Base-by-base conservation (phyloP, 1,140 invertebrate genomes). In the Scaptodrosophila lebanonensis region DNA sequence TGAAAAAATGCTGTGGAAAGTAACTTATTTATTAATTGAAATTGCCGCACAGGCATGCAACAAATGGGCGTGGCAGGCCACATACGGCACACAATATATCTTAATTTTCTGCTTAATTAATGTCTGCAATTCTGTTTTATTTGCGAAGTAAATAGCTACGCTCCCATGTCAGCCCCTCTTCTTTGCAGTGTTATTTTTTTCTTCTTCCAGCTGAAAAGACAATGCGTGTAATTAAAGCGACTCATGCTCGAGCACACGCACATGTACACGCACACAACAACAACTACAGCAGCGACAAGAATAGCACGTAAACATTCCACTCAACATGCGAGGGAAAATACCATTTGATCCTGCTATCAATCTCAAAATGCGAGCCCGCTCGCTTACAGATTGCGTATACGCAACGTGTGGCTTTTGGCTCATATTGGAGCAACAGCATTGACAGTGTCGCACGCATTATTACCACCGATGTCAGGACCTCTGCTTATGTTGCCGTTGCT, bases 321-420 rank as follows among this genome's bases (percentile, higher is more conserved):
- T 82, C 82, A 82, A 82, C 75, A 66, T 69, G 66, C 69, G 59
- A 12, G 3, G 66, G 52, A 66, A 66, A 67, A 82, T 82, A 75
- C 54, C 70, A 79, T 79, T 79, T 82, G 75, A 82, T 82, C 66
- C 75, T 51, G 69, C 58, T 57, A 82, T 82, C 75, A 77, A 79
- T 79, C 76, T 82, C 43, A 43, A 51, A 70, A 63, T 38, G 40
- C 25, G 57, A 61, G 38, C 38, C 16, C 5, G 38, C 27, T 15
- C 22, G 15, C 11, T 9, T 17, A 27, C 32, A 54, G 44, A 38
- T 36, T 51, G 39, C 62, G 54, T 52, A 64, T 64, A 59, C 48
- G 61, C 48, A 52, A 13, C 43, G 33, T 42, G 16, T 8, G 20
- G 22, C 9, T 13, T 27, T 5, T 27, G 44, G 25, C 12, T 35